A percentile compares a stretch with the other conserved stretches of the same genome.
These are phyloP conservation scores for Sarcophaga variegata DNA, from an alignment of 2,888 invertebrate species.

Conservation along the genomic window DNA sequence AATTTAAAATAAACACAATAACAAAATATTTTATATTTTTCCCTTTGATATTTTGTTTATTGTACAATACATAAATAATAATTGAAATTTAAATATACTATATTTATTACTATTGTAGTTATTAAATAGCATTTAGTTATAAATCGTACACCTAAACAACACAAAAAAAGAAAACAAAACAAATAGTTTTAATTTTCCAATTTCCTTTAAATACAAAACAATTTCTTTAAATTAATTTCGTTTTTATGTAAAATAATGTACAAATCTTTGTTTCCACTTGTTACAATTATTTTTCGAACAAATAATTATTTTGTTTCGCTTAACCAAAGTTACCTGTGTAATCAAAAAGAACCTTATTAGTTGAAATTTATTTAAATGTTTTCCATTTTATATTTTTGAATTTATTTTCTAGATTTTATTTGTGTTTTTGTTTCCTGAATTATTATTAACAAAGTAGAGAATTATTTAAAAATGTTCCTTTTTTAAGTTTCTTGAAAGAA, in stretches of 20 bases:
- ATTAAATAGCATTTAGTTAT: constrained; percentile 16
- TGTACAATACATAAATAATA: background rate
- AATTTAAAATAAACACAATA: no score
- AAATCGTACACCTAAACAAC: background rate
- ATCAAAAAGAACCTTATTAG: constrained; percentile 67
- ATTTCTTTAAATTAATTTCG: constrained; percentile 61
- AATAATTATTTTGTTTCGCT: constrained; percentile 56
- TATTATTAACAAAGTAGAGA: constrained; percentile 49
- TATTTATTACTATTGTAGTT: no score
- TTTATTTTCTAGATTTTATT: constrained; percentile 26
- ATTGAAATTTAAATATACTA: background rate
- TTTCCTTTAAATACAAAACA: constrained; percentile 8
- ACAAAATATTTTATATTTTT: no score
- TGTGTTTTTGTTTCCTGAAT: constrained; percentile 38
- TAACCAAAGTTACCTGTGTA: constrained; percentile 69
- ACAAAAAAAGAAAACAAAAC: background rate
- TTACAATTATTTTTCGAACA: constrained; percentile 46
- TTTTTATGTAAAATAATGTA: constrained; percentile 61
- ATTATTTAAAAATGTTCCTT: constrained; percentile 63
- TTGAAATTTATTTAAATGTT: constrained; percentile 51
- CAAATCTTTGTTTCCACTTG: constrained; percentile 61
- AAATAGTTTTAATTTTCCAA: constrained; percentile 57
- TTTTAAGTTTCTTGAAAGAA: constrained; percentile 44
- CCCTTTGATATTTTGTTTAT: no score
- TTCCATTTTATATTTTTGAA: no score